A percentile compares a stretch with the other conserved stretches of the same genome.
Conservation (phyloP, 1,140 invertebrate genomes). For the Drosophila guanche region DNA sequence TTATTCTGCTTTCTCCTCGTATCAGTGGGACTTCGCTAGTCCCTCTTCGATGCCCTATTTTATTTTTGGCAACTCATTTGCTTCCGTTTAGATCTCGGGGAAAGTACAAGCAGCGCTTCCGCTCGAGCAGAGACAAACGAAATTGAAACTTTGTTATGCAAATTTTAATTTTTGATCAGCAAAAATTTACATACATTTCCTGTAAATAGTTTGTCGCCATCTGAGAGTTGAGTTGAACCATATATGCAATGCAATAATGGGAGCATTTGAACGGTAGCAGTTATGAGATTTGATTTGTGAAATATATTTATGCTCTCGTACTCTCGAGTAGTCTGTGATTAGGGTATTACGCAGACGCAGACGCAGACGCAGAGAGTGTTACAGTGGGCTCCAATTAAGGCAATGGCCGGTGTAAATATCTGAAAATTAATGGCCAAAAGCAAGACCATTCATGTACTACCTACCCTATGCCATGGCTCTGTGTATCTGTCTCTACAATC, state of each 20-base stretch:
- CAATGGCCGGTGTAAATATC: constrained; percentile 42
- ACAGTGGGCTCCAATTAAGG: constrained; percentile 31
- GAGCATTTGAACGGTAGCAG: constrained; percentile 24
- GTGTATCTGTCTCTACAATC: constrained; percentile 51
- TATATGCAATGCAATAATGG: constrained; percentile 1
- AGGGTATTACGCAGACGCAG: constrained; percentile 66
- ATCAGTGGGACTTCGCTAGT: background rate
- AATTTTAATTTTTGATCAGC: constrained; percentile 18
- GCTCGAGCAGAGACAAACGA: background rate
- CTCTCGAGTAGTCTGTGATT: constrained; percentile 1
- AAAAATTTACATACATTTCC: constrained; percentile 16
- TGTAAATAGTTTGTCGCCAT: constrained; percentile 8
- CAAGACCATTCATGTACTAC: constrained; percentile 20
- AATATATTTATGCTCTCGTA: too few relatives aligned
- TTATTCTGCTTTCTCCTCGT: constrained; percentile 4
- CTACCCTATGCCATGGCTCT: too few relatives aligned
- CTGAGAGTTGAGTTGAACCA: background rate
- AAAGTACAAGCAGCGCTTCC: constrained; percentile 22
- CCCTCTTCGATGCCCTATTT: background rate
- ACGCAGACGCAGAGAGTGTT: constrained; percentile 48
- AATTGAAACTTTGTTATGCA: constrained; percentile 35
- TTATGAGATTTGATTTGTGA: constrained; percentile 18
- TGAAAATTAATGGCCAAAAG: constrained; percentile 66
- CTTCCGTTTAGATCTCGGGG: constrained; percentile 25
- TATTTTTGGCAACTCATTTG: constrained; percentile 35